Evolutionary conservation across 2,888 invertebrate genomes (phyloP).

Genomic region (Helicoverpa assulta): DNA sequence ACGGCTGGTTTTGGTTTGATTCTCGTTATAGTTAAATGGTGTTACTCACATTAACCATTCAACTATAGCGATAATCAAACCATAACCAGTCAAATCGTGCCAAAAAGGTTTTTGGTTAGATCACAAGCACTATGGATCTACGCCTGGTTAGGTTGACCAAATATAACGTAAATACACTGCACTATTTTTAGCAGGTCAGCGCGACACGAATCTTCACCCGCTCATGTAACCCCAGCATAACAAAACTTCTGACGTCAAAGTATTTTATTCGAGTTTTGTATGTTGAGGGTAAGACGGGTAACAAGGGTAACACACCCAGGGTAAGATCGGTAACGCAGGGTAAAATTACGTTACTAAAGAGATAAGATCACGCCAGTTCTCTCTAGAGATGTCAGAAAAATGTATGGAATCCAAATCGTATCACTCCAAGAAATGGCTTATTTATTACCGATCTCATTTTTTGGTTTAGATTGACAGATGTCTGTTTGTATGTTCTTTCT

Average conservation of each 20-base stretch:
- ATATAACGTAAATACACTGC: too few species aligned
- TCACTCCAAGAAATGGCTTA: not conserved
- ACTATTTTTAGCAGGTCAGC: too few species aligned
- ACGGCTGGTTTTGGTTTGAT: too few species aligned
- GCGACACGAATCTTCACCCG: too few species aligned
- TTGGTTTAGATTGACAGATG: not conserved
- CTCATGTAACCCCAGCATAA: not conserved
- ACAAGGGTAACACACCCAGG: not conserved
- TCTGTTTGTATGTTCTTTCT: not conserved
- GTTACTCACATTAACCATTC: too few species aligned
- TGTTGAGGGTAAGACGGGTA: not conserved
- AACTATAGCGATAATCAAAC: too few species aligned
- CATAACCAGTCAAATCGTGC: too few species aligned
- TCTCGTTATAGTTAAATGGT: too few species aligned
- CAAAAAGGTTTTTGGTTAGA: too few species aligned
- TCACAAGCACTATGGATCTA: too few species aligned
- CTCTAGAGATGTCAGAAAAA: not conserved
- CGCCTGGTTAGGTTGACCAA: too few species aligned
- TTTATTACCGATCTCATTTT: not conserved
- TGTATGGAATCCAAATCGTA: slow-evolving; percentile 1
- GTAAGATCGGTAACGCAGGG: too few species aligned
- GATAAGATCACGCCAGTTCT: not conserved
- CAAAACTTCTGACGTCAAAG: slow-evolving; percentile 8
- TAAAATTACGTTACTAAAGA: not conserved
- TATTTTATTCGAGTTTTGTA: slow-evolving; percentile 3